Conservation (phyloP, 2,113 vertebrate genomes). For the Phainopepla nitens region DNA sequence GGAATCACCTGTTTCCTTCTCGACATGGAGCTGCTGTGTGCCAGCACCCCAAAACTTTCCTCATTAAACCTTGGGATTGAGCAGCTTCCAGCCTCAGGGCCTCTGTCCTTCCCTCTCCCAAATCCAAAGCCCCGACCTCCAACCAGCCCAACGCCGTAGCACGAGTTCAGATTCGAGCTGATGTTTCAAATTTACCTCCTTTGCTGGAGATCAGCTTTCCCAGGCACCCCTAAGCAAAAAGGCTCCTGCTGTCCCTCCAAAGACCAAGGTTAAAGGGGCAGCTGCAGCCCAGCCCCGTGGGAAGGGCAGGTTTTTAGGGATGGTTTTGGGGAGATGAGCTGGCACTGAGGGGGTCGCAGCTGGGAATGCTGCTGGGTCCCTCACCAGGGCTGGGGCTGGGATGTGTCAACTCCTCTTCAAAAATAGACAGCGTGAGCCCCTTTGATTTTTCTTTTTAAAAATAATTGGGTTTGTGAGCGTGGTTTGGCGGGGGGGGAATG, state of each 20-base stretch:
- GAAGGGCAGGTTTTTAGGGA: background rate
- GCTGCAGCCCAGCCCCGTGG: background rate
- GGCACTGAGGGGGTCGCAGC: background rate
- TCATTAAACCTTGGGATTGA: fast-evolving
- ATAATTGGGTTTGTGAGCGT: background rate
- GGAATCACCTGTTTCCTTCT: background rate
- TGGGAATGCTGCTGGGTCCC: background rate
- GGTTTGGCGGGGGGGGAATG: fast-evolving
- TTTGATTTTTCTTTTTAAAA: background rate
- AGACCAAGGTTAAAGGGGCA: background rate
- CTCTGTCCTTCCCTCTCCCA: background rate
- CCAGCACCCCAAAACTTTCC: background rate
- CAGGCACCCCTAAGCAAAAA: background rate
- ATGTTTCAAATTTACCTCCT: conserved; percentile 1
- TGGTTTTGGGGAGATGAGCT: background rate
- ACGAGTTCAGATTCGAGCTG: background rate
- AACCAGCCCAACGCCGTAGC: fast-evolving
- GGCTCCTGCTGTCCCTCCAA: background rate
- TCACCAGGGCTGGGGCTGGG: background rate
- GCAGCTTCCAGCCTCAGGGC: background rate
- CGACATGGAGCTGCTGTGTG: background rate
- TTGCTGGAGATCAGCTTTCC: conserved; percentile 6
- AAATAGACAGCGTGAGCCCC: background rate
- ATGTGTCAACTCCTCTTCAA: background rate
- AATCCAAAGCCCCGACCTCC: background rate